A percentile compares a stretch with the other conserved stretches of the same genome.
Conservation (phyloP, 2,888 invertebrate species). For the Melanotus villosus region DNA sequence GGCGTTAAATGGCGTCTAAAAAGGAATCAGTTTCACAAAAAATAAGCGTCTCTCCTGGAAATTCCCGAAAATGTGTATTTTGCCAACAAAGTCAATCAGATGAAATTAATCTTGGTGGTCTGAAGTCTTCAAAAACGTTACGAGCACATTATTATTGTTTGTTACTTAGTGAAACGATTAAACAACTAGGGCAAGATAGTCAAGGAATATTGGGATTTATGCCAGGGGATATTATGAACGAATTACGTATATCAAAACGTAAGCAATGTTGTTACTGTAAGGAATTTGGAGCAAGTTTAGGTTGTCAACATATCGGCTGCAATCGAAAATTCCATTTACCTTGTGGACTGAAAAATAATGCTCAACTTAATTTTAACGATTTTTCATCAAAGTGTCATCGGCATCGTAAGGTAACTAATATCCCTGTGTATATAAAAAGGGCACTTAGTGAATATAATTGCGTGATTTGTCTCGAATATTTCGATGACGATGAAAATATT, state of each 20-base stretch:
- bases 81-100: slow-evolving; percentile 71
- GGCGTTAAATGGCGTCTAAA: too few relatives aligned
- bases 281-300: slow-evolving; percentile 78
- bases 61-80: slow-evolving; percentile 70
- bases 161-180: slow-evolving; percentile 78
- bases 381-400: slow-evolving; percentile 26
- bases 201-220: slow-evolving; percentile 84
- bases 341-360: slow-evolving; percentile 75
- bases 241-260: slow-evolving; percentile 73
- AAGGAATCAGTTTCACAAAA: too few relatives aligned
- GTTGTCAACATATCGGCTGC: slow-evolving; percentile 78
- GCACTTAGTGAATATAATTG: slow-evolving; percentile 21
- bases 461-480: slow-evolving; percentile 39
- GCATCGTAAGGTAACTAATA: slow-evolving; percentile 27
- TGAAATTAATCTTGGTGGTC: slow-evolving; percentile 72
- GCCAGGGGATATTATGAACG: slow-evolving; percentile 77
- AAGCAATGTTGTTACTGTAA: slow-evolving; percentile 77
- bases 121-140: slow-evolving; percentile 72
- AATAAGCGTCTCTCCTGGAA: too few relatives aligned
- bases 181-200: slow-evolving; percentile 77
- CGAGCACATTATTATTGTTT: slow-evolving; percentile 83
- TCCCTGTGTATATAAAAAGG: slow-evolving; percentile 28
- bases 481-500: not conserved
- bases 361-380: slow-evolving; percentile 10
- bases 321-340: slow-evolving; percentile 80